phyloP scores from a whole-genome alignment of 2,113 vertebrate genomes.

The Oceanodroma tethys region DNA sequence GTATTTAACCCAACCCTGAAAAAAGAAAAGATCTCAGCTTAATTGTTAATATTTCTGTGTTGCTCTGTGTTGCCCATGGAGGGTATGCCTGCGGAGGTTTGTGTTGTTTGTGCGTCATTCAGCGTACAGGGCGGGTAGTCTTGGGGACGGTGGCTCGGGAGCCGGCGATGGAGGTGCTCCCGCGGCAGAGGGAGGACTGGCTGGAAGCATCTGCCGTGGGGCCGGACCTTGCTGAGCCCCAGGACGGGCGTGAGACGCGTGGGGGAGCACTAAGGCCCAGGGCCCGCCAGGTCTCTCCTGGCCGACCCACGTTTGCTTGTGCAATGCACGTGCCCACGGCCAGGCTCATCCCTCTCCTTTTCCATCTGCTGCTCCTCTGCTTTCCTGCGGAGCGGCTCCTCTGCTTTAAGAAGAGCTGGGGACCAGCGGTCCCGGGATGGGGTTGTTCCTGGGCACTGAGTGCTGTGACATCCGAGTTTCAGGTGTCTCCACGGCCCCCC shows the following conservation, averaged over 20 bases:
- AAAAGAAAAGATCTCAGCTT: not conserved
- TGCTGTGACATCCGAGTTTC: not conserved
- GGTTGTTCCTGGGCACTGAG: not conserved
- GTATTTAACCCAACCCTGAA: not conserved
- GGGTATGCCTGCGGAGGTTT: not conserved
- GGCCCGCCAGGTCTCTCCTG: not conserved
- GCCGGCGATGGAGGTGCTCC: not conserved
- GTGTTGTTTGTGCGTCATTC: not conserved
- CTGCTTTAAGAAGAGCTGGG: not conserved
- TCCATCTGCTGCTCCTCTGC: not conserved
- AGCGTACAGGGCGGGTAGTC: too few species aligned
- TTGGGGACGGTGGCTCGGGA: not conserved
- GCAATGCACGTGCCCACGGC: not conserved
- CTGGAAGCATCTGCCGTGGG: not conserved
- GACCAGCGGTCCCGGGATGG: not conserved
- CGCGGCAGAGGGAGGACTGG: not conserved
- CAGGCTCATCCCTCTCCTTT: not conserved
- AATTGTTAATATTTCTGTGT: not conserved
- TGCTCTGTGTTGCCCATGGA: not conserved
- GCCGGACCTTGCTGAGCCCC: not conserved
- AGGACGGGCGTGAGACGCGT: not conserved
- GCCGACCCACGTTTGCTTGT: not conserved
- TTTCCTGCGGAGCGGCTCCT: not conserved
- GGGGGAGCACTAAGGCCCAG: not conserved
- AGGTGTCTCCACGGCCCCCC: accelerated